Base-by-base conservation (phyloP, 1,140 invertebrate genomes). In the Procambarus virginalis region DNA sequence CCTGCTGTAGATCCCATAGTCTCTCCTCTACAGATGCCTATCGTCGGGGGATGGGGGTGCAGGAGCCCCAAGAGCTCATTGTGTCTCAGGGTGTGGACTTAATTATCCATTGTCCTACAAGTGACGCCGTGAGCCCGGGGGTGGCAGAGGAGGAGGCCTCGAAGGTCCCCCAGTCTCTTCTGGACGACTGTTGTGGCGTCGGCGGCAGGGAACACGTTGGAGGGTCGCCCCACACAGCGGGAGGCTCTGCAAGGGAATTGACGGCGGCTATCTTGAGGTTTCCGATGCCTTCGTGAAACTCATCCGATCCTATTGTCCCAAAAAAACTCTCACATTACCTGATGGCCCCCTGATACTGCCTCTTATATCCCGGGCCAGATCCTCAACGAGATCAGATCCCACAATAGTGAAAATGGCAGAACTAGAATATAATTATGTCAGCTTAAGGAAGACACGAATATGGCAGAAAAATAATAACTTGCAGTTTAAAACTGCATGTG, bases 281-380 rank as follows among this genome's bases (percentile, higher is more conserved):
- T 64, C 60, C 20, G 60, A 64, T 64, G 60, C 60, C 60, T 64
- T 64, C 60, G 17, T 20, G 60, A 64, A 64, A 64, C 60, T 17
- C 60, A 64, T 64, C 60, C 60, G 60, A 64, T 64, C 60, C 60
- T 64, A 64, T 64, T 64, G 60, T 64, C 60, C 60, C 51, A 55
- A 55, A 55, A 34, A 58, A 64, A 12, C 60, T 64, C 60, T 64
- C 60, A 64, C 60, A 10, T 64, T 64, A 64, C 60, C 60, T 64
- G 60, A 64, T 64, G 60, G 60, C 20, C 60, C 51, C 60, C 60
- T 20, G 60, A 64, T 64, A 64, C 60, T 5, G 60, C 17, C 60
- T 64, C 60, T 64, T 64, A 64, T 64, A 64, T 64, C 17, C 60
- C 60, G 17, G 60, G 14, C 20, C 6, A 58, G 6, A 58, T 58